Base-by-base conservation (phyloP, 2,113 vertebrate species). In the Pithys albifrons region DNA sequence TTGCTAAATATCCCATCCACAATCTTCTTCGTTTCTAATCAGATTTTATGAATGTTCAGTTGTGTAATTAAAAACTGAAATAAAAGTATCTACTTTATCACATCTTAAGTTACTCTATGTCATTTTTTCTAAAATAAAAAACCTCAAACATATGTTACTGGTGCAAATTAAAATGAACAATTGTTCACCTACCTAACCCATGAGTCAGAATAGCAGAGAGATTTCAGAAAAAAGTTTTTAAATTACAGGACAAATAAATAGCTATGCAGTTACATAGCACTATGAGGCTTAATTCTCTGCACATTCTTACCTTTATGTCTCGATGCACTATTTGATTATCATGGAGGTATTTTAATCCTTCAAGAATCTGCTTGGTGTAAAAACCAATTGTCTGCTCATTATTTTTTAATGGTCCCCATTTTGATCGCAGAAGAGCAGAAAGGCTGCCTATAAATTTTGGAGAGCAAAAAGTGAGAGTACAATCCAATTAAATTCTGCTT, bases 251-350 rank as follows among this genome's bases (percentile, higher is more conserved):
- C 15, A 85, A 90, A 74, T 25, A 91, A 48, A 64, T 22, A 15
- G 10, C 54, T 85, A 46, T 22, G 13, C 23, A 83, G 58, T 46
- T 88, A 73, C 7, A 12, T 54, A 86, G 81, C n/a, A 39, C 18
- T 12, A 18, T 17, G 10, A 65, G 33, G 43, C 51, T 95, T 76
- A 66, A 83, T 61, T 45, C 37, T 62, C 85, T 66, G 66, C 39
- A 80, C 55, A 90, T 55, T 88, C 86, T 92, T 97, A 99, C 99
- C 99, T 99, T 99, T 97, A 99, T 99, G 97, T 99, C 99, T 91
- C 99, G 96, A 97, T 99, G 99, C 31, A 99, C 99, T 57, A 99
- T 99, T 97, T 99, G 99, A 98, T 99, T 99, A 93, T 99, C 99
- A 2, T 99, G 99, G 85, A 99, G 99, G 93, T 99, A 99, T 94